phyloP scores from a whole-genome alignment of 2,888 invertebrate species.

The Sminthurides aquaticus region DNA sequence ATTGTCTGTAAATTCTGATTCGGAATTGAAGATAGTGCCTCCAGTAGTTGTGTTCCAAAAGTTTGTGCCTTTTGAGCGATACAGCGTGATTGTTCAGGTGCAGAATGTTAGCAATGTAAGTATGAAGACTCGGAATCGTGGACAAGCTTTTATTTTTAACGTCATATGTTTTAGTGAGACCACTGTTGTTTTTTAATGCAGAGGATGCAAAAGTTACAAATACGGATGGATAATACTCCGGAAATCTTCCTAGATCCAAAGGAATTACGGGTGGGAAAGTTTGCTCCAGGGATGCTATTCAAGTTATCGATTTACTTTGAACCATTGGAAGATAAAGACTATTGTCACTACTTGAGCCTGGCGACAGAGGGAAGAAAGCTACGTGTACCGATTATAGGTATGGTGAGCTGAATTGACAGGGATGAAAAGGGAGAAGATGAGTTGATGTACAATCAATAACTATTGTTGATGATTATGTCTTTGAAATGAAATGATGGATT shows the following conservation, averaged over 20 bases:
- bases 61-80: constrained; percentile 26
- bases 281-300: constrained; percentile 39
- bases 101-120: constrained; percentile 35
- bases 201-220: constrained; percentile 34
- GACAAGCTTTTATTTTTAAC: not conserved
- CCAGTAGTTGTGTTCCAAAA: constrained; percentile 38
- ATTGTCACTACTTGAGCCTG: constrained; percentile 32
- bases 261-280: constrained; percentile 27
- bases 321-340: constrained; percentile 32
- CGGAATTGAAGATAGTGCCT: constrained; percentile 28
- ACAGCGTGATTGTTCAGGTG: constrained; percentile 24
- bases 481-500: no score
- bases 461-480: no score
- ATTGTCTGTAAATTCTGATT: constrained; percentile 18
- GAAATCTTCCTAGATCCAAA: constrained; percentile 31
- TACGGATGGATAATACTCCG: constrained; percentile 32
- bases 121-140: not conserved
- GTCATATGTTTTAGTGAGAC: no score
- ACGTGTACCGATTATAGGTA: constrained; percentile 37
- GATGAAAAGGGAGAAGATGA: no score
- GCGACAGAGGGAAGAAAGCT: constrained; percentile 27
- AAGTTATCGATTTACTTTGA: constrained; percentile 31
- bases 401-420: no score
- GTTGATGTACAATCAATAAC: no score
- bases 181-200: no score